Base-by-base conservation (phyloP, 2,888 invertebrate species). In the Itoplectis maculator region DNA sequence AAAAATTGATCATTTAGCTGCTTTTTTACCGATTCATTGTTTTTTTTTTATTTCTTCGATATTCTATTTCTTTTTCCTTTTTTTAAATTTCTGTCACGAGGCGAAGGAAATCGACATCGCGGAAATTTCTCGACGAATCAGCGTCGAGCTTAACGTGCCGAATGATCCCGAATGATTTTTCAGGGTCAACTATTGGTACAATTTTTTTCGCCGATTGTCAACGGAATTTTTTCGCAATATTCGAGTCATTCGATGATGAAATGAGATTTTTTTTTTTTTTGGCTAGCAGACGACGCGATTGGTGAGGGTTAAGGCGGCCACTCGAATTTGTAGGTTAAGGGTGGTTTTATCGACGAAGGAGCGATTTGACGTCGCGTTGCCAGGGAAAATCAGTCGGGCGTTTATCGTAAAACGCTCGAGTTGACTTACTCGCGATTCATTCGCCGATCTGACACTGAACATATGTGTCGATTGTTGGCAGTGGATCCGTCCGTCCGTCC, bases 11-110 rank as follows among this genome's bases (percentile, higher is more conserved):
- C n/a, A 59, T 59, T 37, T 15, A 59, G 37, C 29, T 37, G n/a
- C 13, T 29, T 20, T 51, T 56, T 13, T 20, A 5, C 2, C n/a
- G n/a, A n/a, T n/a, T n/a, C n/a, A n/a, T n/a, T n/a, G n/a, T n/a
- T n/a, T n/a, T n/a, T n/a, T n/a, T n/a, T n/a, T n/a, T n/a, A n/a
- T n/a, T n/a, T n/a, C n/a, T n/a, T n/a, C n/a, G n/a, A n/a, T n/a
- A n/a, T n/a, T n/a, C n/a, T n/a, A n/a, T n/a, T n/a, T n/a, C n/a
- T n/a, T n/a, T n/a, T n/a, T n/a, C n/a, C n/a, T n/a, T n/a, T n/a
- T n/a, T n/a, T n/a, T n/a, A n/a, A n/a, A n/a, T n/a, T n/a, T 15
- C 35, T 15, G 59, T 59, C 59, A 59, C 59, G 13, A 35, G 37
- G 3, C 35, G n/a, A 37, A 8, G n/a, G n/a, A 5, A 13, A 11